These are phyloP conservation scores for Sphaeridia pumilis DNA, from an alignment of 2,888 invertebrate species.

Conservation along the genomic window DNA sequence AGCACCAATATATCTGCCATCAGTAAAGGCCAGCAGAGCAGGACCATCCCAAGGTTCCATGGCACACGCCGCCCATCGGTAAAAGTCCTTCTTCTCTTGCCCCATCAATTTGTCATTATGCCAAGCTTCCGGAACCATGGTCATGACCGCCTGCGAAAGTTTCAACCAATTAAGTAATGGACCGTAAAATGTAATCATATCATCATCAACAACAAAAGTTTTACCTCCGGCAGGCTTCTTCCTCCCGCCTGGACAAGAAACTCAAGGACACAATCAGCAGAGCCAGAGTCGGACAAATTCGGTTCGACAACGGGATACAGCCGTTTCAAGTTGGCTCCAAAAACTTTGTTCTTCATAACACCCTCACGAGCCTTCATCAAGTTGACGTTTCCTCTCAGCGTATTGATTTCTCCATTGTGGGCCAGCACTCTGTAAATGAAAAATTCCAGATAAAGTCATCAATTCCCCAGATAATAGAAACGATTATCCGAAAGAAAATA, in stretches of 20 bases:
- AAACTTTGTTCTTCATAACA: constrained; percentile 78
- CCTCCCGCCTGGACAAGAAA: constrained; percentile 89
- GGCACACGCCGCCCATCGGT: constrained; percentile 88
- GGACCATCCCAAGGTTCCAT: constrained; percentile 99
- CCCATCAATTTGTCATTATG: constrained; percentile 90
- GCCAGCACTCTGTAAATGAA: constrained; percentile 65
- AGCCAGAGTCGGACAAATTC: constrained; percentile 94
- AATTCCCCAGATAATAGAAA: neutral
- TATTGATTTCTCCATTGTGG: constrained; percentile 99
- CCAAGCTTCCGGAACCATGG: constrained; percentile 99
- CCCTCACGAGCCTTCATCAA: constrained; percentile 98
- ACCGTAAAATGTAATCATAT: neutral
- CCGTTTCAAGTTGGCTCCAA: constrained; percentile 69
- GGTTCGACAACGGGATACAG: constrained; percentile 96
- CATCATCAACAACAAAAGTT: neutral
- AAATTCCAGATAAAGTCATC: neutral
- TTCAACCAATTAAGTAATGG: neutral
- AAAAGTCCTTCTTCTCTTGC: constrained; percentile 83
- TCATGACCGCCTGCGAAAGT: constrained; percentile 72
- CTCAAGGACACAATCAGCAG: constrained; percentile 94
- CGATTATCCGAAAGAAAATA: too few species aligned
- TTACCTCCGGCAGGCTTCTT: constrained; percentile 45
- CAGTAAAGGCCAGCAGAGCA: constrained; percentile 91
- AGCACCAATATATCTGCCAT: constrained; percentile 87
- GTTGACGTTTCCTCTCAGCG: constrained; percentile 94